Evolutionary conservation across 2,888 invertebrate species (phyloP).

Genomic region (Thymelicus acteon): DNA sequence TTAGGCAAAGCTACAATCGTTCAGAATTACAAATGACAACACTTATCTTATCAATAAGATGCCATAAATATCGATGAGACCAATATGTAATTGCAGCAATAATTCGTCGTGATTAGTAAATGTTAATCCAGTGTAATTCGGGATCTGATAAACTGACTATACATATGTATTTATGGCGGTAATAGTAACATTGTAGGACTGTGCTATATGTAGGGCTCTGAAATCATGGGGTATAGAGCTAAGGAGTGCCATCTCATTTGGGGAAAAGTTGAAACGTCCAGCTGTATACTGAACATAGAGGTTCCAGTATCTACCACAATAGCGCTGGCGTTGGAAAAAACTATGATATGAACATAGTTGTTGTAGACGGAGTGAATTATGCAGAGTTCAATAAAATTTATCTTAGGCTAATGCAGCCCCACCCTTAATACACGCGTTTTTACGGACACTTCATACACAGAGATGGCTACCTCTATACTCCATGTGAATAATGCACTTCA

Average conservation of each 20-base stretch:
- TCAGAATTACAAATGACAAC: constrained; percentile 4
- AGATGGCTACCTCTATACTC: too few relatives aligned
- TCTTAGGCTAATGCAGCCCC: too few relatives aligned
- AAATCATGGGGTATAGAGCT: background rate
- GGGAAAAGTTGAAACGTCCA: too few relatives aligned
- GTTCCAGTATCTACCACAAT: too few relatives aligned
- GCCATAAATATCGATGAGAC: constrained; percentile 27
- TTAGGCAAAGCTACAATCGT: background rate
- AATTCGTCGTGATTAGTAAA: constrained; percentile 7
- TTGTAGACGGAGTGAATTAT: too few relatives aligned
- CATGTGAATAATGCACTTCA: too few relatives aligned
- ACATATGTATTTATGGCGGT: constrained; percentile 19
- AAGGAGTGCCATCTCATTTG: background rate
- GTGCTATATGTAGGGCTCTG: background rate
- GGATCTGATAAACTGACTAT: constrained; percentile 37
- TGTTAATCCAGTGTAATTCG: constrained; percentile 1
- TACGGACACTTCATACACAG: too few relatives aligned
- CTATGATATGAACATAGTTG: too few relatives aligned
- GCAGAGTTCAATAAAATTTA: too few relatives aligned
- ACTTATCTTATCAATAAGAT: constrained; percentile 16
- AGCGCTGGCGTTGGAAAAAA: too few relatives aligned
- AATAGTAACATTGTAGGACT: constrained; percentile 33
- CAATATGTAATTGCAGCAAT: constrained; percentile 27
- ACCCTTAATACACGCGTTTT: too few relatives aligned
- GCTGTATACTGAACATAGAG: too few relatives aligned